Percentiles rank a stretch among this genome's conserved stretches.
phyloP scores from a whole-genome alignment of 2,797 vertebrate genomes.

The Falco cherrug region DNA sequence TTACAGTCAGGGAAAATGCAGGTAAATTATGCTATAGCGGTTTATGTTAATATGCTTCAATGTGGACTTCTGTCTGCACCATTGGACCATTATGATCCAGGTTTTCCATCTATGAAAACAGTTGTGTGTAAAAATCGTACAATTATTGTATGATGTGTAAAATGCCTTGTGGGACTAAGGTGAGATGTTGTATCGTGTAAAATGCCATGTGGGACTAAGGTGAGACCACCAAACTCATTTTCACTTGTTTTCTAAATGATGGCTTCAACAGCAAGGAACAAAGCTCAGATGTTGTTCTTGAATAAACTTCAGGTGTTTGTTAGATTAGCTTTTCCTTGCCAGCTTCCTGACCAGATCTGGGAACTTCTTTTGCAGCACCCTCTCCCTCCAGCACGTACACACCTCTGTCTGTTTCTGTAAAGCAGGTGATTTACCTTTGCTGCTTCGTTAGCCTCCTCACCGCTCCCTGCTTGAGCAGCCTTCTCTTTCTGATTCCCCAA shows the following conservation, averaged over 20 bases:
- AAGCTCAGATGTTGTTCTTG: not conserved
- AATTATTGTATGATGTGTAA: not conserved
- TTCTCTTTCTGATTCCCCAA: not conserved
- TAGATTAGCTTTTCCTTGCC: not conserved
- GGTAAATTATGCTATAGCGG: not conserved
- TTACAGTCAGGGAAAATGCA: not conserved
- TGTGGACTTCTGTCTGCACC: not conserved
- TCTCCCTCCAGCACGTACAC: not conserved
- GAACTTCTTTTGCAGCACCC: not conserved
- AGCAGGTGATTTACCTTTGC: not conserved
- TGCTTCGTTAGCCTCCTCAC: not conserved
- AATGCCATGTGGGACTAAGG: not conserved
- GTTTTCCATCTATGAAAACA: not conserved
- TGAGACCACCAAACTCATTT: conserved; percentile 33
- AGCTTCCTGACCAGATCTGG: not conserved
- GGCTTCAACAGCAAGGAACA: conserved; percentile 13
- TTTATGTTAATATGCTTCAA: not conserved
- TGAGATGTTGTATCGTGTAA: not conserved
- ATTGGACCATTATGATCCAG: not conserved
- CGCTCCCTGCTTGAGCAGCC: not conserved
- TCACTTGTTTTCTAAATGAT: conserved; percentile 10
- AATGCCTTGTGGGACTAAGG: not conserved
- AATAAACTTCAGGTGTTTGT: not conserved
- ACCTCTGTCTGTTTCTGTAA: not conserved
- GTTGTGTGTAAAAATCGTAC: not conserved